phyloP scores from a whole-genome alignment of 2,797 vertebrate species.

The Sarcophilus harrisii region DNA sequence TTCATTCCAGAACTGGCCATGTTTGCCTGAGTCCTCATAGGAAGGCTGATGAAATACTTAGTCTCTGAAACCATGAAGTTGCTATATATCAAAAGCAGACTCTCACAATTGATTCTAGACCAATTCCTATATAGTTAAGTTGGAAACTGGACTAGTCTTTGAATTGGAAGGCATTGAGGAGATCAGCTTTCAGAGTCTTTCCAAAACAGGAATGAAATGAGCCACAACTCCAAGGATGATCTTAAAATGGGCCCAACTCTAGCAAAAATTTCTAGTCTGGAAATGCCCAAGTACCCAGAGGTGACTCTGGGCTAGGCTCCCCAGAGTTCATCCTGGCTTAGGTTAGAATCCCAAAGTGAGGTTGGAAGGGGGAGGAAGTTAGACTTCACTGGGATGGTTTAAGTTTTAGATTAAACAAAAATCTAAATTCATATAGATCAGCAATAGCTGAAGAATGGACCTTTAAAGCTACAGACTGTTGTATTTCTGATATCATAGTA shows the following conservation, averaged over 20 bases:
- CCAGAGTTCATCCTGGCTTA: not conserved
- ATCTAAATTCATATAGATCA: not conserved
- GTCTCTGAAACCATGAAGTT: not conserved
- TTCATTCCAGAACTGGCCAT: not conserved
- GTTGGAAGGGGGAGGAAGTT: too few relatives aligned
- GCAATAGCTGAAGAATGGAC: constrained; percentile 23
- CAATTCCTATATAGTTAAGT: not conserved
- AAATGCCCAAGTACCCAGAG: too few relatives aligned
- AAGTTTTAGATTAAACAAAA: constrained; percentile 11
- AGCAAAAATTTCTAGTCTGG: not conserved
- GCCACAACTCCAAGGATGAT: not conserved
- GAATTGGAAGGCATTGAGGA: accelerated
- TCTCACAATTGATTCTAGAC: not conserved
- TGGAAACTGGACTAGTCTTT: not conserved
- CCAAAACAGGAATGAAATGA: not conserved
- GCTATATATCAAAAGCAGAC: not conserved
- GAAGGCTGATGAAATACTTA: not conserved
- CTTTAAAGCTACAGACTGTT: not conserved
- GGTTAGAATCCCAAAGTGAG: not conserved
- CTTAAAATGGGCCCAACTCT: not conserved
- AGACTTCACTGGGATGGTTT: not conserved
- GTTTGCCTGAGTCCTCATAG: not conserved
- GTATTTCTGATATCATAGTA: too few relatives aligned
- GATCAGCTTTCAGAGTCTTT: not conserved
- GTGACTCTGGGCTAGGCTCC: too few relatives aligned